These are phyloP conservation scores for Neria commutata DNA, from an alignment of 2,888 invertebrate genomes.

Conservation along the genomic window DNA sequence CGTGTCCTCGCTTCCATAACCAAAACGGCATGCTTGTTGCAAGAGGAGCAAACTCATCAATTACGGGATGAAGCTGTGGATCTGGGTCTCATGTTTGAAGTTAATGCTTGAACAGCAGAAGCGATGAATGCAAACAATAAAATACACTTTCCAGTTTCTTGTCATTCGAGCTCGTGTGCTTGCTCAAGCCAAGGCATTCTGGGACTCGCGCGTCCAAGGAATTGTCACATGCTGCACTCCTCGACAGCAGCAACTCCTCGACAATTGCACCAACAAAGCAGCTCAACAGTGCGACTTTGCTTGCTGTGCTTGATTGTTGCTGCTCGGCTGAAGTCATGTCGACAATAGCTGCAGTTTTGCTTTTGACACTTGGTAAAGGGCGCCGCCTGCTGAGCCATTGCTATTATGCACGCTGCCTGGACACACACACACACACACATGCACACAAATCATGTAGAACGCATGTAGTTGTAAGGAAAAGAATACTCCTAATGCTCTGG, in stretches of 20 bases:
- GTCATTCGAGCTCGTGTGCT: constrained; percentile 53
- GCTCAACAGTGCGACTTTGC: constrained; percentile 32
- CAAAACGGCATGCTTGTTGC: no score
- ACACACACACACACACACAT: constrained; percentile 14
- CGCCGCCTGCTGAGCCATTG: constrained; percentile 53
- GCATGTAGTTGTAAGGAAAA: neutral
- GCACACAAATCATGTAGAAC: neutral
- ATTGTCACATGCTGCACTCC: constrained; percentile 38
- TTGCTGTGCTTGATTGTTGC: constrained; percentile 27
- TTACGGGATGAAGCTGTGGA: no score
- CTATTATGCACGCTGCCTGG: constrained; percentile 34
- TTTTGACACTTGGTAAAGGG: constrained; percentile 58
- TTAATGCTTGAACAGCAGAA: constrained; percentile 35
- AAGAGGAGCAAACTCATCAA: constrained; percentile 52
- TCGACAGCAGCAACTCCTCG: constrained; percentile 44
- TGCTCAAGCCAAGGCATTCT: constrained; percentile 18
- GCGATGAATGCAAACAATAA: constrained; percentile 58
- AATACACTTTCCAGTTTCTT: constrained; percentile 60
- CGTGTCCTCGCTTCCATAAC: neutral
- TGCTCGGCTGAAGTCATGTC: constrained; percentile 54
- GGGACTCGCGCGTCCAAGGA: constrained; percentile 28
- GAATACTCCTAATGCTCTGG: neutral
- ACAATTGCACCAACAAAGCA: constrained; percentile 55
- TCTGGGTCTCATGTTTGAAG: no score
- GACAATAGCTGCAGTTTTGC: constrained; percentile 60